Evolutionary conservation across 2,113 vertebrate genomes (phyloP), one percentile per base, ranked within the genome.

Genomic region (Calidris pygmaea): DNA sequence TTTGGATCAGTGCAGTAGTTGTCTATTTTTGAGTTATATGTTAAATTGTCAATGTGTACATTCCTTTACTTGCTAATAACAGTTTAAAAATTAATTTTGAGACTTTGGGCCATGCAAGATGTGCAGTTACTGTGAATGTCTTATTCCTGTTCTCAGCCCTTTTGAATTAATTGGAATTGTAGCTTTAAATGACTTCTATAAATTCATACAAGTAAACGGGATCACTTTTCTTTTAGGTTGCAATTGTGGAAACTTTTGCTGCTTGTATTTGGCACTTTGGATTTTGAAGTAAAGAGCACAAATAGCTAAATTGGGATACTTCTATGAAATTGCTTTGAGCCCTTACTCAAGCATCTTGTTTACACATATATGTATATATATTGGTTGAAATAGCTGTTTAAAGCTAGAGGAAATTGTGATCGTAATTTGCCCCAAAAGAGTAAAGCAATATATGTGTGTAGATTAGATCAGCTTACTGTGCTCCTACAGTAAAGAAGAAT

Each of bases 1-100:
- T 94, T 95, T 96, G 94, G 79, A 97, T 97, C 43, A 15, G 66
- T 98, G 96, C 84, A 94, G 97, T 97, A 95, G 89, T 87, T 96
- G 89, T 85, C 92, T 95, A 6, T 88, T 96, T 97, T 94, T 94
- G 96, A 96, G 95, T 97, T 96, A 78, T 29, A 89, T 50, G 73
- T 95, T 95, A 91, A 95, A 91, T 89, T 96, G 93, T 96, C 91
- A 96, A 79, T 41, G 78, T 85, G 85, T 94, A 84, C 94, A 96
- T 96, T 88, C 95, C 94, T 66, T 95, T 93, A 84, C 81, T 87
- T 95, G 72, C 77, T 97, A 96, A 90, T 48, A 92, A 71, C 80
- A 63, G 77, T 92, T 95, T 81, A 71, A 87, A 93, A 83, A 95
- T 39, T 26, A 73, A 47, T 92, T 85, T 90, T 73, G 88, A 95